A percentile compares a stretch with the other conserved stretches of the same genome.
Conservation (phyloP, 2,113 vertebrate genomes). For the Zingel zingel region DNA sequence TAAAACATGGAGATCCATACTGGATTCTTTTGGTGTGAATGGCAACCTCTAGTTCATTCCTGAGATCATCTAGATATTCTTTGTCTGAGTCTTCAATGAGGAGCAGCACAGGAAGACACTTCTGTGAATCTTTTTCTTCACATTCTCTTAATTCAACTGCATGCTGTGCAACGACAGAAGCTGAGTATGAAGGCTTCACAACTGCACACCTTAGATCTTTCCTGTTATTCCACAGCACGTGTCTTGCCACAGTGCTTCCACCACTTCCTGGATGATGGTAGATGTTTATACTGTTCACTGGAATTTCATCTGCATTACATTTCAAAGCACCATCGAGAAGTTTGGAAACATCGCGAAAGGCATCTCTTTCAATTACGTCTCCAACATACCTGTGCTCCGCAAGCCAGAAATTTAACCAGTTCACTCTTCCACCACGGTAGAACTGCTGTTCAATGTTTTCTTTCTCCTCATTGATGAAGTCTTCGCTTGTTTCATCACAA, state of each 20-base stretch:
- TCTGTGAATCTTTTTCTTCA: slow-evolving; percentile 82
- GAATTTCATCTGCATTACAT: slow-evolving; percentile 48
- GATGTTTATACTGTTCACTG: slow-evolving; percentile 84
- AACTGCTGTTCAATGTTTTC: slow-evolving; percentile 82
- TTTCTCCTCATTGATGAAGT: slow-evolving; percentile 73
- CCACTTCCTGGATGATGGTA: slow-evolving; percentile 91
- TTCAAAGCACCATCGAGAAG: slow-evolving; percentile 71
- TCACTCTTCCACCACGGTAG: slow-evolving; percentile 86
- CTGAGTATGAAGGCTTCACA: slow-evolving; percentile 79
- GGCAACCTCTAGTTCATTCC: slow-evolving; percentile 78
- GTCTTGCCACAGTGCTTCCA: slow-evolving; percentile 89
- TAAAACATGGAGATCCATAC: slow-evolving; percentile 79
- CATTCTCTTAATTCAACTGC: slow-evolving; percentile 85
- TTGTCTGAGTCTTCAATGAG: slow-evolving; percentile 86
- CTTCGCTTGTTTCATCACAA: slow-evolving; percentile 78
- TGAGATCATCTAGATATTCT: slow-evolving; percentile 85
- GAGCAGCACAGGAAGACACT: slow-evolving; percentile 86
- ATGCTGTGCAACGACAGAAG: slow-evolving; percentile 77
- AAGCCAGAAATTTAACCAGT: slow-evolving; percentile 88
- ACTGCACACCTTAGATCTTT: slow-evolving; percentile 85
- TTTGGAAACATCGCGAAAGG: slow-evolving; percentile 72
- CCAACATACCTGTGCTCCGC: slow-evolving; percentile 81
- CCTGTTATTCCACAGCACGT: slow-evolving; percentile 87
- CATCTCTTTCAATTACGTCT: slow-evolving; percentile 86
- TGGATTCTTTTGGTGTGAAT: slow-evolving; percentile 74